Base-by-base conservation (phyloP, 1,140 invertebrate species). In the Drosophila suzukii region DNA sequence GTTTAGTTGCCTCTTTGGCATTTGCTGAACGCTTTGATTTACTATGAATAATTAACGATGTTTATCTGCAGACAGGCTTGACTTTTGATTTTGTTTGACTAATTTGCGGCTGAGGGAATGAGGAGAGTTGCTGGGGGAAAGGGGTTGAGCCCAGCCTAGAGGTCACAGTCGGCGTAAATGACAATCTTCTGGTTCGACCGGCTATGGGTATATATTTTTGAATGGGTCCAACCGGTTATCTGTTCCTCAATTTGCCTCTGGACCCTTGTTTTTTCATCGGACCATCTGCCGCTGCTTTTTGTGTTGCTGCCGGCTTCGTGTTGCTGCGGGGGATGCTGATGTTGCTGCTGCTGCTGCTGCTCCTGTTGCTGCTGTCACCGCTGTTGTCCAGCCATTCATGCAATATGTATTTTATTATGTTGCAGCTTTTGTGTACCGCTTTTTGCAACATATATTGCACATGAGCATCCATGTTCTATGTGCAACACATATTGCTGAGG, bases 11-110 rank as follows among this genome's bases (percentile, higher is more conserved):
- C 49, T 57, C 56, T 83, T 83, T 86, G 83, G 72, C 83, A 86
- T 86, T 86, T 86, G 62, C 30, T 47, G 51, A 49, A 50, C 55
- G 36, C 71, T 82, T 88, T 76, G 82, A 85, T 82, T 86, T 76
- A 73, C 59, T 70, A 63, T 86, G 63, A 86, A 86, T 86, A 86
- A 86, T 86, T 86, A 88, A 88, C 81, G 83, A 88, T 86, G 58
- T 51, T 34, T 73, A 88, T 86, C 82, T 50, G 32, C 62, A 41
- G 61, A 58, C 44, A 54, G 54, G 57, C 81, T 53, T 65, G 61
- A 78, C 56, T 81, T 65, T 78, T 65, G 49, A 38, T 56, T 59
- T 38, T 81, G 51, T 65, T 71, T 51, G 32, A 78, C 67, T 74
- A 77, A 81, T 84, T 85, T 65, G 24, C 5, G 49, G 32, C 8